Conservation (phyloP, 2,888 invertebrate species). For the Agrochola lota region DNA sequence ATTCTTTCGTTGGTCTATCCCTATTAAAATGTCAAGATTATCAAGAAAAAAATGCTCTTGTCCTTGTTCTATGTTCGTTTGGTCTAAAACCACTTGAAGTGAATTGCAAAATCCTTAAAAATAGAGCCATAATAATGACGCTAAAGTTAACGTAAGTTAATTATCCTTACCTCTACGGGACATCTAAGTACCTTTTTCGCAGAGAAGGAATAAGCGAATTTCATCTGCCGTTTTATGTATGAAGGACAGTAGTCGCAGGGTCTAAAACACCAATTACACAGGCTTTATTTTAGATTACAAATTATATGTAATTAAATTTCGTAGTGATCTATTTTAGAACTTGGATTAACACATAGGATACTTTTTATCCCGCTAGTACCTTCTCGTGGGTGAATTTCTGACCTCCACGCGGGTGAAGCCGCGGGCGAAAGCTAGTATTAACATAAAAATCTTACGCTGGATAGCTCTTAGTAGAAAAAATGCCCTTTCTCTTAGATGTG, state of each 20-base stretch:
- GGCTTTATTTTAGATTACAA: background rate
- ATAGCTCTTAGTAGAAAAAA: conserved; percentile 74
- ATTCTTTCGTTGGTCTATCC: too few relatives aligned
- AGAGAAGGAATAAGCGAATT: conserved; percentile 85
- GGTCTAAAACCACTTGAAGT: too few relatives aligned
- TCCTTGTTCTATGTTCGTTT: too few relatives aligned
- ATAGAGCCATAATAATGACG: background rate
- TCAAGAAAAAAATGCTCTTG: too few relatives aligned
- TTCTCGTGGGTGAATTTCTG: too few relatives aligned
- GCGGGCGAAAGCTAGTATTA: background rate
- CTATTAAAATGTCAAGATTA: too few relatives aligned
- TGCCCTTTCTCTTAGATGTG: conserved; percentile 79
- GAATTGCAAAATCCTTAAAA: background rate
- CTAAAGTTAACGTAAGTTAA: background rate
- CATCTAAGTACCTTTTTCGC: conserved; percentile 83
- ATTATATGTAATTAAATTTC: background rate
- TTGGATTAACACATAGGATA: too few relatives aligned
- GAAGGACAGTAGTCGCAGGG: conserved; percentile 85
- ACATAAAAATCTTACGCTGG: conserved; percentile 81
- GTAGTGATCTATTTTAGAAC: background rate
- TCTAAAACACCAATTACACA: conserved; percentile 67
- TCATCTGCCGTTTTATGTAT: conserved; percentile 81
- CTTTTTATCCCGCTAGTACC: too few relatives aligned
- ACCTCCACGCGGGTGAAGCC: too few relatives aligned
- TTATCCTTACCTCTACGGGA: conserved; percentile 80